Conservation (phyloP, 1,140 invertebrate genomes). For the Bombus huntii region DNA sequence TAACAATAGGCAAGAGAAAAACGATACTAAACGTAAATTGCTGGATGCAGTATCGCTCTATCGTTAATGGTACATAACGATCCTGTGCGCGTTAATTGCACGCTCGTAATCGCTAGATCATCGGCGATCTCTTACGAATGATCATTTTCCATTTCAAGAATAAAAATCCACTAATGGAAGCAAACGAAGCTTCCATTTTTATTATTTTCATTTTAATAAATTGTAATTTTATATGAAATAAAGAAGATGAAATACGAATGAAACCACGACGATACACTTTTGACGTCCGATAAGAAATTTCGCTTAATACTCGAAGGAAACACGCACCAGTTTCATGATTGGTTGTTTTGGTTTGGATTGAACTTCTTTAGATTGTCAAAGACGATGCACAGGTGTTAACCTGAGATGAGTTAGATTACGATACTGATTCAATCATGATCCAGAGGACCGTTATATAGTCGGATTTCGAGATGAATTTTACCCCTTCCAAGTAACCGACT, state of each 20-base stretch:
- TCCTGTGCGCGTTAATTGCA: slow-evolving; percentile 15
- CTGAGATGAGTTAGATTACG: slow-evolving; percentile 49
- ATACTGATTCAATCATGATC: slow-evolving; percentile 48
- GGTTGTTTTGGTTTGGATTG: not conserved
- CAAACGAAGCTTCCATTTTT: not conserved
- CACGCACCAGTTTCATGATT: slow-evolving; percentile 67
- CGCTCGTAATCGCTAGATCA: slow-evolving; percentile 12
- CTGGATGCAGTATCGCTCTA: slow-evolving; percentile 5
- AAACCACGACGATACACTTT: slow-evolving; percentile 23
- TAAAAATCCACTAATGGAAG: not conserved
- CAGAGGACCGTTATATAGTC: slow-evolving; percentile 55
- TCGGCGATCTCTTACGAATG: not conserved
- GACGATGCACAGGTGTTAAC: slow-evolving; percentile 9
- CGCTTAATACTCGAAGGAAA: not conserved
- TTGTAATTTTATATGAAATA: not conserved
- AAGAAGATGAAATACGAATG: not conserved
- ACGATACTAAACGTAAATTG: slow-evolving; percentile 16
- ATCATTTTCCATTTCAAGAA: not conserved
- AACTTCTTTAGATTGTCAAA: not conserved
- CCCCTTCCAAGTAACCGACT: slow-evolving; percentile 34
- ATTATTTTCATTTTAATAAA: not conserved
- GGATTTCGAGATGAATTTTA: slow-evolving; percentile 45
- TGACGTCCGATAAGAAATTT: not conserved
- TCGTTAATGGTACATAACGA: slow-evolving; percentile 29
- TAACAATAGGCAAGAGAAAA: slow-evolving; percentile 8